These are phyloP conservation scores for Andrena fulva DNA, from an alignment of 2,888 invertebrate species.

Conservation along the genomic window DNA sequence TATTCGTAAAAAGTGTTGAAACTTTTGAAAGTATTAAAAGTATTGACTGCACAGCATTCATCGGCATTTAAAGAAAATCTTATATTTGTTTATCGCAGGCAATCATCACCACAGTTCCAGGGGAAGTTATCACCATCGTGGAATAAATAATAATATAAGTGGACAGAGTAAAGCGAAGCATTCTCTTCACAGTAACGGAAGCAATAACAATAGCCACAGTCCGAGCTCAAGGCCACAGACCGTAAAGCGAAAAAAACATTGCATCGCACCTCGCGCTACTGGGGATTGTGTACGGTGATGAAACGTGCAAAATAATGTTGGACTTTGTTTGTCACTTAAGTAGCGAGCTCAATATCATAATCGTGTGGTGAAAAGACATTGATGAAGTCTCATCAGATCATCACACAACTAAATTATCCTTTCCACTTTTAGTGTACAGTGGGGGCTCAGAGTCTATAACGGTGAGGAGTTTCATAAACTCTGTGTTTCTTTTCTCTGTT, in stretches of 20 bases:
- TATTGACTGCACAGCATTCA: neutral
- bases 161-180: slow-evolving; percentile 78
- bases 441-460: slow-evolving; percentile 60
- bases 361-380: slow-evolving; percentile 66
- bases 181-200: slow-evolving; percentile 75
- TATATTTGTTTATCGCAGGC: slow-evolving; percentile 43
- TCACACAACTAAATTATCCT: slow-evolving; percentile 59
- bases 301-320: slow-evolving; percentile 72
- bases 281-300: slow-evolving; percentile 84
- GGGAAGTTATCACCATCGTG: slow-evolving; percentile 78
- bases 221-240: slow-evolving; percentile 78
- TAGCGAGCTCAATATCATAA: slow-evolving; percentile 74
- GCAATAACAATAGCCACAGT: slow-evolving; percentile 79
- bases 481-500: slow-evolving; percentile 54
- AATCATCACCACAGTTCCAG: slow-evolving; percentile 80
- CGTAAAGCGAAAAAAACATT: slow-evolving; percentile 82
- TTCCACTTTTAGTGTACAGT: slow-evolving; percentile 61
- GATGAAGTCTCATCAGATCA: slow-evolving; percentile 56
- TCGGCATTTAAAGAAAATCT: neutral
- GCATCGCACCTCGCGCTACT: slow-evolving; percentile 78
- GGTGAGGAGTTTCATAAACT: slow-evolving; percentile 58
- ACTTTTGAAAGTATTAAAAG: neutral
- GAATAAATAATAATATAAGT: slow-evolving; percentile 78
- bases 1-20: neutral
- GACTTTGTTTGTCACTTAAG: slow-evolving; percentile 71